Evolutionary conservation across 2,797 vertebrate species (phyloP).

Genomic region (Sebastes minor): DNA sequence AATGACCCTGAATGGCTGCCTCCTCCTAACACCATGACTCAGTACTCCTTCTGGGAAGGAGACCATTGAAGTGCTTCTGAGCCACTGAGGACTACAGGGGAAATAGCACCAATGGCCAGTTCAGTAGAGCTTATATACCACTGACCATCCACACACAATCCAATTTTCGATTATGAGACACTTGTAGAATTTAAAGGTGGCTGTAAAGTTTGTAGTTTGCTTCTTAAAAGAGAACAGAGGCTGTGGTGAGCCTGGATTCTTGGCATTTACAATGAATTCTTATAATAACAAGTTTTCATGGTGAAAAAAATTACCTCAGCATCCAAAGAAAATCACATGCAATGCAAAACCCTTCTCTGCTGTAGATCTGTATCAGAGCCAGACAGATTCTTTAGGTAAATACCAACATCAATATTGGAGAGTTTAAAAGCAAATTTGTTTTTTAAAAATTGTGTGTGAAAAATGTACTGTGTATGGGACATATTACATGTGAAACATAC

Average conservation of each 20-base stretch:
- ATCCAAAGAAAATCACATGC: not conserved
- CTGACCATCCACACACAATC: not conserved
- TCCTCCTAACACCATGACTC: not conserved
- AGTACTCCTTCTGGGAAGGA: not conserved
- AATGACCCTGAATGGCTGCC: not conserved
- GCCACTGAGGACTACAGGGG: not conserved
- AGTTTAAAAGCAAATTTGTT: not conserved
- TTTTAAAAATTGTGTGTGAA: not conserved
- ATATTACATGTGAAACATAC: not conserved
- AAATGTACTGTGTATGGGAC: not conserved
- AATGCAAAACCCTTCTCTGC: not conserved
- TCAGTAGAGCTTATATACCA: not conserved
- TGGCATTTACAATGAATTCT: not conserved
- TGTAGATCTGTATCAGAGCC: not conserved
- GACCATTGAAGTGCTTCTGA: not conserved
- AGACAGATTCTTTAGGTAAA: not conserved
- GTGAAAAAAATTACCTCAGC: not conserved
- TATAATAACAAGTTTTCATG: not conserved
- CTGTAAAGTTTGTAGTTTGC: not conserved
- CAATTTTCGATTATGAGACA: no score
- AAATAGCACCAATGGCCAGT: not conserved
- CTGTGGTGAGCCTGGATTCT: not conserved
- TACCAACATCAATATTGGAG: not conserved
- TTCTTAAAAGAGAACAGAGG: not conserved
- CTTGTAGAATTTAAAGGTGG: not conserved